A percentile compares a stretch with the other conserved stretches of the same genome.
Evolutionary conservation across 2,888 invertebrate species (phyloP).

Genomic region (Miltochrista miniata): DNA sequence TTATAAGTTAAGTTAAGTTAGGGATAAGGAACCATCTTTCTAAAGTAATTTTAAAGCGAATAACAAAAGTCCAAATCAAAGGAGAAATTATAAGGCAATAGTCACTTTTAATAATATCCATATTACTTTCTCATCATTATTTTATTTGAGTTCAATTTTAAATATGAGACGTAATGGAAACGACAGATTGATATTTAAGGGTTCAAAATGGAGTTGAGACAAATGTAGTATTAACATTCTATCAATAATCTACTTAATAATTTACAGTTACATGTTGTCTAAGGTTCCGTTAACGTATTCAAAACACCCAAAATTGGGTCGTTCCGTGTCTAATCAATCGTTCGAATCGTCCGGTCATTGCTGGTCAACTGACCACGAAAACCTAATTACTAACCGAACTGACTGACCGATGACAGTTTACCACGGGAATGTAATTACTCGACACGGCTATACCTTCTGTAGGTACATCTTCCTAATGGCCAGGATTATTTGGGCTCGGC

Average conservation of each 20-base stretch:
- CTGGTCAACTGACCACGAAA: conserved; percentile 61
- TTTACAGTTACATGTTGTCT: background rate
- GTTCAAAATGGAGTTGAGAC: too few species aligned
- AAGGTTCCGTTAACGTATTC: conserved; percentile 22
- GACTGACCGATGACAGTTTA: conserved; percentile 65
- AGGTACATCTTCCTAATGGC: conserved; percentile 63
- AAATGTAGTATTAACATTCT: conserved; percentile 1
- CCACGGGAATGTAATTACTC: conserved; percentile 69
- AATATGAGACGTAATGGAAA: too few species aligned
- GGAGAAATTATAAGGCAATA: too few species aligned
- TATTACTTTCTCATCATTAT: too few species aligned
- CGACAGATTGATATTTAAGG: too few species aligned
- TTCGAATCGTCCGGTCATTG: conserved; percentile 53
- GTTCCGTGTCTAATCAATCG: conserved; percentile 59
- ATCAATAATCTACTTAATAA: background rate
- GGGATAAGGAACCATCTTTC: background rate
- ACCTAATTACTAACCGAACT: conserved; percentile 56
- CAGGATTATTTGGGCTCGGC: conserved; percentile 56
- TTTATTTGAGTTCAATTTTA: too few species aligned
- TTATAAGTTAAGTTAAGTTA: background rate
- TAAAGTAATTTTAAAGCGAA: background rate
- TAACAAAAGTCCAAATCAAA: too few species aligned
- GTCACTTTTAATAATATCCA: too few species aligned
- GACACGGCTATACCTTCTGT: conserved; percentile 33
- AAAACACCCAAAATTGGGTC: conserved; percentile 31